Evolutionary conservation across 1,140 invertebrate genomes (phyloP).

Genomic region (Drosophila biarmipes): DNA sequence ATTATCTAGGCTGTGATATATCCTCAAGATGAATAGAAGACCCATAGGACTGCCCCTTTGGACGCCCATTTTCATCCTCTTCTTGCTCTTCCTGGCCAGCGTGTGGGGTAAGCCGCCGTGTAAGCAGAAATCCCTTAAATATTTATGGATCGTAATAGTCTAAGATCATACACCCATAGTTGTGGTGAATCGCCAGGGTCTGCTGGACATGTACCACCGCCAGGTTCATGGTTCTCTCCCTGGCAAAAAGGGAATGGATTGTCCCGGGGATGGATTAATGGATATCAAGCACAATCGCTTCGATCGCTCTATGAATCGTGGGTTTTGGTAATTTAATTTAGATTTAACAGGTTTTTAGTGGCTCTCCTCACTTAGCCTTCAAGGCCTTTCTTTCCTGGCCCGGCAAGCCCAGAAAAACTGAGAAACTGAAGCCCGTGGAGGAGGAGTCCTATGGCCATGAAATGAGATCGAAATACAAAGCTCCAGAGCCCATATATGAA

Average conservation of each 20-base stretch:
- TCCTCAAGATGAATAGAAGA: background rate
- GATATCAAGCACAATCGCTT: background rate
- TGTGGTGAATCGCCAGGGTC: conserved; percentile 6
- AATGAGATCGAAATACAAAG: background rate
- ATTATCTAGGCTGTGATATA: background rate
- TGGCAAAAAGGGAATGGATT: background rate
- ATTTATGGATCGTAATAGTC: background rate
- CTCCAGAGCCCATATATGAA: background rate
- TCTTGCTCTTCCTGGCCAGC: conserved; percentile 8
- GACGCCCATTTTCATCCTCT: conserved; percentile 13
- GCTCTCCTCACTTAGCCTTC: too few species aligned
- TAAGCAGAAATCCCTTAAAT: background rate
- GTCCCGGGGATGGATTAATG: background rate
- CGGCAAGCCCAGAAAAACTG: background rate
- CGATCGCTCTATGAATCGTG: conserved; percentile 7
- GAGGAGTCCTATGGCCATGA: background rate
- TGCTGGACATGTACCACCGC: conserved; percentile 3
- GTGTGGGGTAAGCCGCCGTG: conserved; percentile 36
- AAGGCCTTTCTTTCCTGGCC: conserved; percentile 12
- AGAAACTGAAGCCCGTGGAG: background rate
- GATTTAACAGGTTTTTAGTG: too few species aligned
- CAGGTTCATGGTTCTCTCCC: background rate
- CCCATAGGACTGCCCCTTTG: conserved; percentile 8
- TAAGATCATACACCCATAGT: background rate
- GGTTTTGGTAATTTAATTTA: background rate